Evolutionary conservation across 2,113 vertebrate genomes (phyloP).

Genomic region (Bostrychus sinensis): DNA sequence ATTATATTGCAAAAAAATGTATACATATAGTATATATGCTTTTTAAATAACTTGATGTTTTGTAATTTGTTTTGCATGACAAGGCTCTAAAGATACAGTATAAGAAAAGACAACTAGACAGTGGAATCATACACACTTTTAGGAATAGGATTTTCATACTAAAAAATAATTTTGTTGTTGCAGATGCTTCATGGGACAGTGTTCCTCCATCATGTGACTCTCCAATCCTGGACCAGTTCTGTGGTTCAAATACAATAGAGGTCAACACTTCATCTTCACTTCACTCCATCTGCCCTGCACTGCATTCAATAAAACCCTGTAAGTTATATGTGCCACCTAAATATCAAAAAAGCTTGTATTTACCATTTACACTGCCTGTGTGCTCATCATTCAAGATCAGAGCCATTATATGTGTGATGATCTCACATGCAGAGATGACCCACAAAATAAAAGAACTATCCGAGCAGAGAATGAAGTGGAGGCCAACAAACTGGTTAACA

Average conservation of each 20-base stretch:
- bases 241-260: constrained; percentile 50
- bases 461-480: constrained; percentile 84
- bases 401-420: constrained; percentile 59
- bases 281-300: constrained; percentile 57
- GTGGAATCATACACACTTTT: too few relatives aligned
- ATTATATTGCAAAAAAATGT: too few relatives aligned
- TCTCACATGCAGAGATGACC: constrained; percentile 68
- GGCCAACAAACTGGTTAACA: constrained; percentile 87
- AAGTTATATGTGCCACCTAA: neutral
- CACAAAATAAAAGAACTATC: constrained; percentile 77
- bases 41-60: too few relatives aligned
- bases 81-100: too few relatives aligned
- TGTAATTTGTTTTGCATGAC: too few relatives aligned
- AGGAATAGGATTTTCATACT: neutral
- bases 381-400: constrained; percentile 34
- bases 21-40: too few relatives aligned
- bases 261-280: constrained; percentile 41
- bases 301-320: constrained; percentile 47
- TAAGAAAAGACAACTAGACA: too few relatives aligned
- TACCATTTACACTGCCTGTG: neutral
- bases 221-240: constrained; percentile 62
- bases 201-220: constrained; percentile 38
- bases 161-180: constrained; percentile 5
- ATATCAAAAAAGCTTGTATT: neutral
- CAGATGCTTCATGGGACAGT: constrained; percentile 67